phyloP scores from a whole-genome alignment of 2,113 vertebrate genomes.

The cattle (Bos taurus) region DNA sequence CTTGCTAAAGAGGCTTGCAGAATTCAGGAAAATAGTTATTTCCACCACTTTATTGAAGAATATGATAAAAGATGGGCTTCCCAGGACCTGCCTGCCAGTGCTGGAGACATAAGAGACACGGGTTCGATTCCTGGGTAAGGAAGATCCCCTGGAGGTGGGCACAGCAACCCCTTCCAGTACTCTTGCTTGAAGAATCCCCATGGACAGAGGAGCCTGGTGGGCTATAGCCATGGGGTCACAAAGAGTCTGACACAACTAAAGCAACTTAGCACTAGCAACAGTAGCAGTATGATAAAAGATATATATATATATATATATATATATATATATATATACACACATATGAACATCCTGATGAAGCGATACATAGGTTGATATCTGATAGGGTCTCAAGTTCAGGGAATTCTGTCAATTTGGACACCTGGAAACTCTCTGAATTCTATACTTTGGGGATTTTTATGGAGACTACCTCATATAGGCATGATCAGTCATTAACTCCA shows the following conservation, averaged over 20 bases:
- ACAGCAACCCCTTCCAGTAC: neutral
- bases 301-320: neutral
- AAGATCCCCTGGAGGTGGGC: neutral
- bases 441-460: neutral
- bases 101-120: neutral
- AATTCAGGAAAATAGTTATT: neutral
- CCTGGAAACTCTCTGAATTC: neutral
- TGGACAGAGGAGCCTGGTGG: neutral
- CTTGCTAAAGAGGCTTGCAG: neutral
- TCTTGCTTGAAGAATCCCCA: neutral
- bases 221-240: neutral
- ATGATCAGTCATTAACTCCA: neutral
- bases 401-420: neutral
- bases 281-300: neutral
- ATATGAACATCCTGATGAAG: neutral
- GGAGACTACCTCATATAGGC: neutral
- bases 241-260: neutral
- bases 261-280: neutral
- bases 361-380: neutral
- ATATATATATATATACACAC: too few relatives aligned
- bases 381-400: neutral
- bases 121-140: accelerated
- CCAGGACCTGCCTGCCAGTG: neutral
- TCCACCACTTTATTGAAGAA: neutral
- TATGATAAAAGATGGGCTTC: neutral